Conservation (phyloP, 2,888 invertebrate species). For the Rhamnusium bicolor region DNA sequence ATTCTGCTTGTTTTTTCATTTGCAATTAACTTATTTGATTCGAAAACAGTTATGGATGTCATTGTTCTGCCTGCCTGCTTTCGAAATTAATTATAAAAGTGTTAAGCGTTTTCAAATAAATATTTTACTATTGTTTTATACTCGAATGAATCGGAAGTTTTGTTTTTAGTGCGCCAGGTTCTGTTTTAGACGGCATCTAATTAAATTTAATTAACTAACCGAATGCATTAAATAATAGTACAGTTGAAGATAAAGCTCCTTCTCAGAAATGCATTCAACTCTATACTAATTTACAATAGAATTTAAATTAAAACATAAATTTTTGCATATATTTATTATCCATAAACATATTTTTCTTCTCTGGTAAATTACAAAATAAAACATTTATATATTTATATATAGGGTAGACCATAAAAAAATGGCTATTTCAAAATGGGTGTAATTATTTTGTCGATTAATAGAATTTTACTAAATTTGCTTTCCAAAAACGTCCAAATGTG, state of each 20-base stretch:
- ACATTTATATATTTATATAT: too few relatives aligned
- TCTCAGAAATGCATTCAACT: neutral
- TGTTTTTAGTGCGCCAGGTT: neutral
- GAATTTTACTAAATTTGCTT: too few relatives aligned
- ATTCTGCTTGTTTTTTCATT: conserved; percentile 23
- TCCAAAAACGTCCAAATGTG: too few relatives aligned
- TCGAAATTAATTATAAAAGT: neutral
- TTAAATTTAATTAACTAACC: conserved; percentile 13
- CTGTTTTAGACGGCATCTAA: neutral
- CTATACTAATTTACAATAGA: neutral
- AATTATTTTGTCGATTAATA: too few relatives aligned
- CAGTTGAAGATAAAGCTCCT: neutral
- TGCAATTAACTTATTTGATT: conserved; percentile 31
- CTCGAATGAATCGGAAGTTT: neutral
- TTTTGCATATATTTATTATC: too few relatives aligned
- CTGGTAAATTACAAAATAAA: too few relatives aligned
- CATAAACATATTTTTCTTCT: too few relatives aligned
- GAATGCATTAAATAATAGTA: neutral
- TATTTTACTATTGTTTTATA: neutral
- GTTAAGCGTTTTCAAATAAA: neutral
- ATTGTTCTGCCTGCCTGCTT: neutral
- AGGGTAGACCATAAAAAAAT: too few relatives aligned
- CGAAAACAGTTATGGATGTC: conserved; percentile 16
- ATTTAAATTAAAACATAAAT: neutral
- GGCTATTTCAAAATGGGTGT: too few relatives aligned